phyloP scores from a whole-genome alignment of 1,140 invertebrate species.

The Homarus americanus region DNA sequence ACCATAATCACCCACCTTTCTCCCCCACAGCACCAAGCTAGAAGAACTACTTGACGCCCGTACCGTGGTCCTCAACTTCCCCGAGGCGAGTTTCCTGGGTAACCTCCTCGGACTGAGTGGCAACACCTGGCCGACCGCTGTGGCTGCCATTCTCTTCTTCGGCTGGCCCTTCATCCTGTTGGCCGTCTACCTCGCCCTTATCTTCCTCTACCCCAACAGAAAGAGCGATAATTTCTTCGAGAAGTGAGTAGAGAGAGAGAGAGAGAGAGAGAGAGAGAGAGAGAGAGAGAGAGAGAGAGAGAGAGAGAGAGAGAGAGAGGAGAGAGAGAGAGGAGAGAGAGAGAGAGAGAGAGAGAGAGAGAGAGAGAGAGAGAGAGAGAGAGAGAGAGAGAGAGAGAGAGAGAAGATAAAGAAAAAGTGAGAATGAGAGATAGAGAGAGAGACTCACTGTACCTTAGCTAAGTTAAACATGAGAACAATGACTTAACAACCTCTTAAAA shows the following conservation, averaged over 20 bases:
- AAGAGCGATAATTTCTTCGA: slow-evolving; percentile 47
- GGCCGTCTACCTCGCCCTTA: slow-evolving; percentile 43
- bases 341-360: too few species aligned
- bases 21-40: neutral
- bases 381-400: too few species aligned
- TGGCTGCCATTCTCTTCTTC: slow-evolving; percentile 29
- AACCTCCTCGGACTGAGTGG: slow-evolving; percentile 4
- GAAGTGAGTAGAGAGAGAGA: slow-evolving; percentile 32
- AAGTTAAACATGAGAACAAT: too few species aligned
- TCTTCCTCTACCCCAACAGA: slow-evolving; percentile 51
- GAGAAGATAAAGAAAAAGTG: too few species aligned
- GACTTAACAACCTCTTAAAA: too few species aligned
- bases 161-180: slow-evolving; percentile 51
- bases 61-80: neutral
- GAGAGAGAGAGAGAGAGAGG: too few species aligned
- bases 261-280: too few species aligned
- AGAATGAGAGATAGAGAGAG: too few species aligned
- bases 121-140: neutral
- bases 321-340: too few species aligned
- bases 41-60: neutral
- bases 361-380: too few species aligned
- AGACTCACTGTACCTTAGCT: too few species aligned
- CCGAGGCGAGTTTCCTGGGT: neutral
- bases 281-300: too few species aligned
- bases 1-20: neutral